Base-by-base conservation (phyloP, 2,797 vertebrate genomes). In the Scyliorhinus canicula region DNA sequence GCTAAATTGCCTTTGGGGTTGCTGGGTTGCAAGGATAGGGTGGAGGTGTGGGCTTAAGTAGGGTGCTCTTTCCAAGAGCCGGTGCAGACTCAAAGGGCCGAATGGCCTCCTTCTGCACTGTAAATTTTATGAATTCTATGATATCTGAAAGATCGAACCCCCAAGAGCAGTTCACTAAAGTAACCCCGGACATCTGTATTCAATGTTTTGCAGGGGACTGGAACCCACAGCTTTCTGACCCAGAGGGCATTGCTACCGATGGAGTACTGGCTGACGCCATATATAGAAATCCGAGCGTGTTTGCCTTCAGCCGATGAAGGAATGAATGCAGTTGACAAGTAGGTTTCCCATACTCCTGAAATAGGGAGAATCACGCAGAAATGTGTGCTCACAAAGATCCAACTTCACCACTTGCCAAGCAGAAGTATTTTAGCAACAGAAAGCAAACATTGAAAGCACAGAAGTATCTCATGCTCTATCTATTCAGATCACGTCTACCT, bases 401-500 rank as follows among this genome's bases (percentile, higher is more conserved):
- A 63, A 8, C 88, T 26, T 44, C 21, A 90, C 44, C 24, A 3
- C 88, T 44, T 65, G 57, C 88, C 88, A 91, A 65, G n/a, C 0
- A 65, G 88, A 65, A 91, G 40, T 65, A 91, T 21, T 40, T 65
- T 91, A n/a, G n/a, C 88, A 91, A 91, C n/a, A 11, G 88, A 44
- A 65, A 21, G 40, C 60, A 91, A 63, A 26, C 21, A 24, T n/a
- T 44, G n/a, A 63, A 40, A 40, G n/a, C n/a, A 91, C 26, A 65
- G 16, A 44, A 82, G n/a, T 96, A 97, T 96, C 95, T 96, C 97
- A 96, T 96, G 96, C 96, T 95, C 97, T 96, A 95, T 96, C 96
- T 96, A 95, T 95, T 96, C 96, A 96, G 97, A 96, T 97, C 98
- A 97, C 98, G 97, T 97, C 97, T 98, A 96, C 96, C 97, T 91